Percentiles rank a stretch among this genome's conserved stretches.
Conservation (phyloP, 2,888 invertebrate genomes). For the Agonopterix alstromeriana region DNA sequence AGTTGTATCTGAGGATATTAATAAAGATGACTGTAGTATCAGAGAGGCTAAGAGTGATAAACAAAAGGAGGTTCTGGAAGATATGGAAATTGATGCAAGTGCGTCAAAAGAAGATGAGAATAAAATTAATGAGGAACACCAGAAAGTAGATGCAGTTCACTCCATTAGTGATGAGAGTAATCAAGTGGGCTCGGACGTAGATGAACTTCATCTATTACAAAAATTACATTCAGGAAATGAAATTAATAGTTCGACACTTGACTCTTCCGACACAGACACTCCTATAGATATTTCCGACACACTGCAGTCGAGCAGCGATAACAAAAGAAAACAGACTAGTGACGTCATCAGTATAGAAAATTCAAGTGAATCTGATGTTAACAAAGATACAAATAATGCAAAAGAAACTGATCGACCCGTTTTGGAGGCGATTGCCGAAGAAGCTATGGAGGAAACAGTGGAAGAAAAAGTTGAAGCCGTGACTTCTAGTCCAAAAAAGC, state of each 20-base stretch:
- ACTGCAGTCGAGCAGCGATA: conserved; percentile 36
- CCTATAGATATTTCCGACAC: conserved; percentile 56
- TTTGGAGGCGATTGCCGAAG: neutral
- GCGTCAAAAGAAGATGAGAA: conserved; percentile 1
- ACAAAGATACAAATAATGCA: conserved; percentile 16
- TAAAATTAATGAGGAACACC: conserved; percentile 11
- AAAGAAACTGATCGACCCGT: conserved; percentile 2
- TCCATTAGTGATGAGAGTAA: conserved; percentile 35
- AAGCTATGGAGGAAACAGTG: neutral
- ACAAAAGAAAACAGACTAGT: conserved; percentile 19
- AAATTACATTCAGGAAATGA: conserved; percentile 51
- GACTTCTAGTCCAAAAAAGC: conserved; percentile 12
- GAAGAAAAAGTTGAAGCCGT: conserved; percentile 22
- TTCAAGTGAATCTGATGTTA: conserved; percentile 52
- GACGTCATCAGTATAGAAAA: conserved; percentile 66
- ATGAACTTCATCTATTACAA: conserved; percentile 55
- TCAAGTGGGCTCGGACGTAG: conserved; percentile 48
- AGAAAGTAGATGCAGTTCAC: conserved; percentile 21
- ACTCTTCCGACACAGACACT: conserved; percentile 47
- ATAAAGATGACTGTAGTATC: neutral
- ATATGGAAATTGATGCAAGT: conserved; percentile 1
- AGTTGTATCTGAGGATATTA: neutral
- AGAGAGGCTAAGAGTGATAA: neutral
- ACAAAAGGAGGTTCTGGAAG: neutral
- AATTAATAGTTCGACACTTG: conserved; percentile 32